Base-by-base conservation (phyloP, 2,888 invertebrate genomes). In the Perizoma affinitatum region DNA sequence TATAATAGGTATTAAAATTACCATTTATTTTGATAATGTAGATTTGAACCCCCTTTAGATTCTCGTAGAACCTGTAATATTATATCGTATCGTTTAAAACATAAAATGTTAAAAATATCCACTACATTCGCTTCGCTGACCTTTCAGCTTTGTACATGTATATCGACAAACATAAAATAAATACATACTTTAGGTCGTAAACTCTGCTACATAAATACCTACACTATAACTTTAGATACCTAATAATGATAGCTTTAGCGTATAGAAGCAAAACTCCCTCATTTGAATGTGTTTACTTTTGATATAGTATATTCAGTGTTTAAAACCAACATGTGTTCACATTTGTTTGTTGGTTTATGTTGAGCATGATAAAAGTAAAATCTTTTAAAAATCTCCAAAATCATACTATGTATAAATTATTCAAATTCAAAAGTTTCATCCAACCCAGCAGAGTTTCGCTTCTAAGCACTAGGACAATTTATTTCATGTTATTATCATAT, bases 111-210 rank as follows among this genome's bases (percentile, higher is more conserved):
- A 40, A 57, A 58, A 58, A 52, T 58, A 52, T 52, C 36, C 34
- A 47, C 47, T 47, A 47, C 11, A 11, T n/a, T 38, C 47, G 56
- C 44, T 46, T 36, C 11, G 35, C 36, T 58, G 51, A 47, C 57
- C 41, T 46, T 42, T 46, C 22, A 33, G 43, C n/a, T 33, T 46
- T 58, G 22, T 22, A 22, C 22, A 10, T 11, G 4, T 43, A 40
- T 45, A 57, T 51, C 33, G 35, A 49, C 56, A 48, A 48, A 48
- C 47, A 53, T 58, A 58, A 58, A 49, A 49, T 55, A 55, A 49
- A 55, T 55, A 48, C 49, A 49, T 49, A 49, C 49, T 55, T 41
- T 7, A 41, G n/a, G 44, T 33, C 42, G 43, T 55, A 55, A 55
- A 54, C 7, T 34, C 40, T 7, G 36, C n/a, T 44, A 42, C n/a